Conservation (phyloP, 2,888 invertebrate genomes). For the Leptodirus hochenwartii region DNA sequence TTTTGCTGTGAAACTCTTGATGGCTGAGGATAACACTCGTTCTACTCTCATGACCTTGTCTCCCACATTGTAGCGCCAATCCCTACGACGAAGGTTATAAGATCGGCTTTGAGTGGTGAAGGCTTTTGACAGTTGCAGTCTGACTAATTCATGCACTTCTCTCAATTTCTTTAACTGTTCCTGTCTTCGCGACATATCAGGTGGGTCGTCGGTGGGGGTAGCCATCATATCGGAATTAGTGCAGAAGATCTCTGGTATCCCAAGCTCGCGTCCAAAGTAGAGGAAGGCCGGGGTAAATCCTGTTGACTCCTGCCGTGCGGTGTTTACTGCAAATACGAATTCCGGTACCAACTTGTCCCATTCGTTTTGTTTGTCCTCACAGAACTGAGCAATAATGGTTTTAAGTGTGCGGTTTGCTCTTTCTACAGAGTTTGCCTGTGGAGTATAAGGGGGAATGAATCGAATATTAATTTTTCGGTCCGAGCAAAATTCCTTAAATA, state of each 20-base stretch:
- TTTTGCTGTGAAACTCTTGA: conserved; percentile 11
- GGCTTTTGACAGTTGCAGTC: neutral
- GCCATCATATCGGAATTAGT: neutral
- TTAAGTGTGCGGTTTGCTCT: conserved; percentile 16
- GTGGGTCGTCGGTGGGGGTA: neutral
- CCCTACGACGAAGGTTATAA: conserved; percentile 7
- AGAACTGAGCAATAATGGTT: conserved; percentile 14
- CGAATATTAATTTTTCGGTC: conserved; percentile 6
- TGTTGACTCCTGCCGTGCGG: conserved; percentile 14
- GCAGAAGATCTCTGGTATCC: conserved; percentile 2
- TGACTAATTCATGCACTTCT: conserved; percentile 2
- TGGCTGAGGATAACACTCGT: conserved; percentile 9
- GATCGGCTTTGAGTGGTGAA: neutral
- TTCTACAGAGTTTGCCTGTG: conserved; percentile 18
- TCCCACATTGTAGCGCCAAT: conserved; percentile 5
- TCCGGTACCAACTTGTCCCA: conserved; percentile 16
- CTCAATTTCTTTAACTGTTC: neutral
- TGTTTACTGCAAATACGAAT: conserved; percentile 16
- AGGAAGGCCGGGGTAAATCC: conserved; percentile 16
- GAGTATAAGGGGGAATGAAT: conserved; percentile 15
- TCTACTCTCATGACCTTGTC: conserved; percentile 9
- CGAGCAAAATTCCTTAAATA: neutral
- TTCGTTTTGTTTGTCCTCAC: conserved; percentile 13
- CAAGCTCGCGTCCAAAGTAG: conserved; percentile 14
- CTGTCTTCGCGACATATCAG: neutral